Evolutionary conservation across 2,888 invertebrate genomes (phyloP).

Genomic region (Cerastoderma edule): DNA sequence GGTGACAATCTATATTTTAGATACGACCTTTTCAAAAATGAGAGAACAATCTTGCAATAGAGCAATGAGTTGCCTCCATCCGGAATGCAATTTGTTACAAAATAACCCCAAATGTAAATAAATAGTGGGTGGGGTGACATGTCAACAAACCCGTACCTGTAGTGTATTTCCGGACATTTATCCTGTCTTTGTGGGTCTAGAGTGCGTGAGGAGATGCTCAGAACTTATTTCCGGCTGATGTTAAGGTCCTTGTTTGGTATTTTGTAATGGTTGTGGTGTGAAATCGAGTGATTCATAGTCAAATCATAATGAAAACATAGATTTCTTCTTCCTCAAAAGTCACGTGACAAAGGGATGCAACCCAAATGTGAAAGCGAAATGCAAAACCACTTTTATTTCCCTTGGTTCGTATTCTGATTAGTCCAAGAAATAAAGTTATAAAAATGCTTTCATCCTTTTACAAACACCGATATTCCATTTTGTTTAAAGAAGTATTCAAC

Average conservation of each 20-base stretch:
- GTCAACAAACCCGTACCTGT: slow-evolving; percentile 61
- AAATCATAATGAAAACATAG: slow-evolving; percentile 47
- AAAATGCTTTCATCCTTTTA: too few relatives aligned
- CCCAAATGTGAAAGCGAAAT: too few relatives aligned
- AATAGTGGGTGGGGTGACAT: slow-evolving; percentile 48
- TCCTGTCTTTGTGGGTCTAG: neutral
- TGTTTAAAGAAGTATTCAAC: too few relatives aligned
- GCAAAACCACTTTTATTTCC: too few relatives aligned
- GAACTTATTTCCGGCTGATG: neutral
- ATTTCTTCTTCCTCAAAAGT: slow-evolving; percentile 9
- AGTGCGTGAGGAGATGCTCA: neutral
- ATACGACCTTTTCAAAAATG: neutral
- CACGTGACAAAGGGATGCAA: slow-evolving; percentile 20
- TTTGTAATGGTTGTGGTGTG: neutral
- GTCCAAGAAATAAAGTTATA: too few relatives aligned
- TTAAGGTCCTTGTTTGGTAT: neutral
- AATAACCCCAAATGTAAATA: neutral
- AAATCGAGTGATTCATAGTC: slow-evolving; percentile 47
- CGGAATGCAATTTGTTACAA: too few relatives aligned
- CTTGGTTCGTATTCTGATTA: too few relatives aligned
- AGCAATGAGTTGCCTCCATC: too few relatives aligned
- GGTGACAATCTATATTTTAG: too few relatives aligned
- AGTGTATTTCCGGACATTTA: slow-evolving; percentile 68
- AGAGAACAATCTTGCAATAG: too few relatives aligned
- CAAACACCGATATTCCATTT: too few relatives aligned